phyloP scores from a whole-genome alignment of 2,797 vertebrate genomes.

The Calcarius lapponicus region DNA sequence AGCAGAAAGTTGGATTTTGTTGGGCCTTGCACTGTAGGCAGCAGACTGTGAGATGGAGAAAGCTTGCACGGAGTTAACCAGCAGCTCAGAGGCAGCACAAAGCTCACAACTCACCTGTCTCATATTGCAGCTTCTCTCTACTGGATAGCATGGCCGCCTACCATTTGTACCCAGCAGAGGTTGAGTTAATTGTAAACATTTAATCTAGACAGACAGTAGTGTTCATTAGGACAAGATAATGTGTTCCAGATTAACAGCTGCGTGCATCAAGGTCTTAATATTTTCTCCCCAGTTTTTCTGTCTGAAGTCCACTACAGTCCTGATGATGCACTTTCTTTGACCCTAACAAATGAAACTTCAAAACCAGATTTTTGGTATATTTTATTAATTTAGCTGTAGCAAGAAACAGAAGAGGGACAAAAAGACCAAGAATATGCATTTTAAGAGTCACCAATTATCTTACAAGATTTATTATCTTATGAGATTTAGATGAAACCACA shows the following conservation, averaged over 20 bases:
- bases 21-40: not conserved
- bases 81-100: not conserved
- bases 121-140: not conserved
- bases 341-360: not conserved
- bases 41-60: not conserved
- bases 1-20: not conserved
- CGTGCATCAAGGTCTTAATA: not conserved
- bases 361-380: not conserved
- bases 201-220: not conserved
- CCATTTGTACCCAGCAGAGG: not conserved
- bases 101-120: not conserved
- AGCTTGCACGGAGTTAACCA: not conserved
- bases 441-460: not conserved
- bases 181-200: not conserved
- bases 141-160: not conserved
- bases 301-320: not conserved
- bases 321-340: not conserved
- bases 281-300: not conserved
- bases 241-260: not conserved
- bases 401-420: not conserved
- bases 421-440: not conserved
- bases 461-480: not conserved
- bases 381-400: not conserved
- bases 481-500: not conserved
- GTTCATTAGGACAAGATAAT: not conserved